These are phyloP conservation scores for Heteropelma amictum DNA, from an alignment of 2,888 invertebrate genomes.

Conservation along the genomic window DNA sequence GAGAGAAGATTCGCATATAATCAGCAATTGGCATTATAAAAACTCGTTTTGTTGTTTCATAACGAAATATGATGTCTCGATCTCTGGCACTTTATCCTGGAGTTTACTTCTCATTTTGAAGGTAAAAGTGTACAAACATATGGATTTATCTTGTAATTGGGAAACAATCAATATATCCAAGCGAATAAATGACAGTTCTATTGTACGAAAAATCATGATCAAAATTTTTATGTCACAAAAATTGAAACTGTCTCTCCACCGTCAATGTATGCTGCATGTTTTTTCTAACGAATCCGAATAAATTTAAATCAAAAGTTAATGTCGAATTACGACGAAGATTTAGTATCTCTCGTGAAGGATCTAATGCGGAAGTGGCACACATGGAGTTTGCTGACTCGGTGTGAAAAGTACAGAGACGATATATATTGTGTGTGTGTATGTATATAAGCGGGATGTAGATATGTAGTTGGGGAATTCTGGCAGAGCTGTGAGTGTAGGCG, in stretches of 20 bases:
- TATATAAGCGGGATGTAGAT: background rate
- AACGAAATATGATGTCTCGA: background rate
- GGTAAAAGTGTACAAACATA: background rate
- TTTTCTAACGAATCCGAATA: background rate
- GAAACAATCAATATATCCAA: background rate
- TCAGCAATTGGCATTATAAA: constrained; percentile 2
- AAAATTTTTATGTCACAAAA: no score
- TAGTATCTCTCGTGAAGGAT: background rate
- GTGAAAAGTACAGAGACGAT: no score
- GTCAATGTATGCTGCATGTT: no score
- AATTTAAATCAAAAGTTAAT: background rate
- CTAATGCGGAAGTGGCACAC: constrained; percentile 15
- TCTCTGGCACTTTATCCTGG: background rate
- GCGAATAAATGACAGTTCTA: background rate
- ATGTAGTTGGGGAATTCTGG: constrained; percentile 35
- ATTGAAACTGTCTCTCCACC: no score
- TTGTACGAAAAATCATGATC: no score
- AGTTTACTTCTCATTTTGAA: no score
- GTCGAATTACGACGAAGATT: background rate
- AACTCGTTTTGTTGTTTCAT: background rate
- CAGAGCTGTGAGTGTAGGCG: constrained; percentile 49
- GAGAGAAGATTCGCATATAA: constrained; percentile 24
- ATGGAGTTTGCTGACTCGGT: no score
- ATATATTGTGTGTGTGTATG: no score
- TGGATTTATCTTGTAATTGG: background rate